Evolutionary conservation across 2,113 vertebrate species (phyloP).

Genomic region (Vulpes lagopus): DNA sequence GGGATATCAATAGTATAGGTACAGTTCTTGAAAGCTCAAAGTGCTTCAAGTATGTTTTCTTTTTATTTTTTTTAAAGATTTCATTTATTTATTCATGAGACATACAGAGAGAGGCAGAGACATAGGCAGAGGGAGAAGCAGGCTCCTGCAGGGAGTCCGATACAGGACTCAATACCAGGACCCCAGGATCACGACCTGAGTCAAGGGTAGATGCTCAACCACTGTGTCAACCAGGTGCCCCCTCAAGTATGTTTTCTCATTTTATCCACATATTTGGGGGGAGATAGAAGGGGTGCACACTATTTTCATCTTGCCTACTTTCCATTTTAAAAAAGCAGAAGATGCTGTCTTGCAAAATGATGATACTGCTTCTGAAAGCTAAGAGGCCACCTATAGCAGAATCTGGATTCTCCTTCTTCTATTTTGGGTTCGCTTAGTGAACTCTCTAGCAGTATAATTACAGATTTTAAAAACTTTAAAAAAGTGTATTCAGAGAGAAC

Average conservation of each 20-base stretch:
- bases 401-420: not conserved
- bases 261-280: not conserved
- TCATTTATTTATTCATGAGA: too few relatives aligned
- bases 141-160: too few relatives aligned
- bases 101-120: too few relatives aligned
- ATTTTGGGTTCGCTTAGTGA: not conserved
- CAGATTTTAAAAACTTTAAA: not conserved
- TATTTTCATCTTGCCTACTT: slow-evolving; percentile 11
- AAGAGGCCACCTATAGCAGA: not conserved
- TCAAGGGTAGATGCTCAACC: too few relatives aligned
- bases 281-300: not conserved
- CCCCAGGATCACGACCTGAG: too few relatives aligned
- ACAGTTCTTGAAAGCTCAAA: not conserved
- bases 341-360: not conserved
- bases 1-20: not conserved
- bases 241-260: not conserved
- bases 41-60: not conserved
- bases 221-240: too few relatives aligned
- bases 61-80: too few relatives aligned
- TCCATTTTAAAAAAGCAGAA: slow-evolving; percentile 11
- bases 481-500: not conserved
- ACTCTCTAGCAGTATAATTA: slow-evolving; percentile 32
- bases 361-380: not conserved
- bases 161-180: too few relatives aligned
- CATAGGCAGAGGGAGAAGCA: too few relatives aligned